Base-by-base conservation (phyloP, 2,113 vertebrate genomes). In the Elgaria multicarinata region DNA sequence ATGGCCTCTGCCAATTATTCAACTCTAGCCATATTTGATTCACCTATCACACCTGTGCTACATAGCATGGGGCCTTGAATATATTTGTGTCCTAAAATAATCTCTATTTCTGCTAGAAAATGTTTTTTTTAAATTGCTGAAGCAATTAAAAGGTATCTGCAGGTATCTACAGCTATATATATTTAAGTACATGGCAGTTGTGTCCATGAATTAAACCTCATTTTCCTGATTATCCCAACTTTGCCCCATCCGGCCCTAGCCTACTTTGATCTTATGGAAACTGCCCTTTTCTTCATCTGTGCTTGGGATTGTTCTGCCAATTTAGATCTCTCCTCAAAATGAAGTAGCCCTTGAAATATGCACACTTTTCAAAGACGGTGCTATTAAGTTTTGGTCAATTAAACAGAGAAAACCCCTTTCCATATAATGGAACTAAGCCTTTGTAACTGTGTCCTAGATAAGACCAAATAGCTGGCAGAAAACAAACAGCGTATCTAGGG, bases 191-290 rank as follows among this genome's bases (percentile, higher is more conserved):
- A 72, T 46, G 36, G 72, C 2, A 53, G 46, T 28, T 39, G 44
- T 85, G 42, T n/a, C 67, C 67, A 85, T 85, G 72, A 72, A 85
- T 85, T 85, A 85, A 72, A 53, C 50, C 24, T 53, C n/a, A 85
- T 85, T 72, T 55, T 2, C 64, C 44, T 50, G 58, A 79, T 79
- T 78, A 36, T 50, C 75, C 53, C 8, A 67, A 87, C 46, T 78
- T 66, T 66, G 20, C 33, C 31, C 75, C 58, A 64, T 50, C 78
- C 10, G 36, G 39, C 36, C 26, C 75, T 46, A 58, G 84, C 50
- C 39, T 55, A 85, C 8, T 75, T 39, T 76, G 75, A 75, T 76
- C 62, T n/a, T 50, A 78, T 78, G 58, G n/a, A 76, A 76, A 58
- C 36, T 86, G 85, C 36, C 69, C 69, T 78, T 67, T 78, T 67